Percentiles rank a stretch among this genome's conserved stretches.
Conservation (phyloP, 2,888 invertebrate species). For the Protophormia terraenovae region DNA sequence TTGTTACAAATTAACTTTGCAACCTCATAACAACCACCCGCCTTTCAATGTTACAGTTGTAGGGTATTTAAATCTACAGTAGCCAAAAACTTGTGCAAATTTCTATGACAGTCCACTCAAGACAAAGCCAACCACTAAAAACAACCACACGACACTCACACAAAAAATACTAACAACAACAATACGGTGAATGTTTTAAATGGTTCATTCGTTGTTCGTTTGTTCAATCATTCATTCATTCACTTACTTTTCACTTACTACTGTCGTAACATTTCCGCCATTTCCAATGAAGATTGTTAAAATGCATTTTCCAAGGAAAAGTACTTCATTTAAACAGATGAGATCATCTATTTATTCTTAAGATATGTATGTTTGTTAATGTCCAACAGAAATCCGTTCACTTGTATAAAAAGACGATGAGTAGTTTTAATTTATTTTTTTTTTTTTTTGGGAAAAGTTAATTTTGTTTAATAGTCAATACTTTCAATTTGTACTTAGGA, state of each 20-base stretch:
- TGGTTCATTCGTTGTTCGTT: conserved; percentile 39
- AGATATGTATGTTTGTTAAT: conserved; percentile 43
- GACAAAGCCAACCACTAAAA: conserved; percentile 1
- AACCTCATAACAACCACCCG: too few species aligned
- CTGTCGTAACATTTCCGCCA: conserved; percentile 60
- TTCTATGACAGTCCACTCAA: conserved; percentile 61
- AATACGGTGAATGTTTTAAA: conserved; percentile 42
- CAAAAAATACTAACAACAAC: neutral
- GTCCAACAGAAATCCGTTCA: conserved; percentile 42
- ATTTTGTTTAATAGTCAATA: too few species aligned
- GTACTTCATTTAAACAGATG: conserved; percentile 54
- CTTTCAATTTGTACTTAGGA: neutral
- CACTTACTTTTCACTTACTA: conserved; percentile 46
- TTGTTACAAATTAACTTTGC: too few species aligned
- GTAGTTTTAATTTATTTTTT: too few species aligned
- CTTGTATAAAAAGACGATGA: conserved; percentile 25
- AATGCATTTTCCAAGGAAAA: conserved; percentile 58
- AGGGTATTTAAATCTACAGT: conserved; percentile 45
- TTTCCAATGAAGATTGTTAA: conserved; percentile 47
- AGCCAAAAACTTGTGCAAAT: conserved; percentile 64
- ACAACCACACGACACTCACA: conserved; percentile 6
- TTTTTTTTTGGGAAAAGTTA: conserved; percentile 15
- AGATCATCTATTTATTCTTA: conserved; percentile 61
- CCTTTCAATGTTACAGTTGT: too few species aligned
- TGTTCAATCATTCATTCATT: conserved; percentile 45